Percentiles rank a stretch among this genome's conserved stretches.
phyloP scores from a whole-genome alignment of 1,140 invertebrate species.

The Spodoptera litura region DNA sequence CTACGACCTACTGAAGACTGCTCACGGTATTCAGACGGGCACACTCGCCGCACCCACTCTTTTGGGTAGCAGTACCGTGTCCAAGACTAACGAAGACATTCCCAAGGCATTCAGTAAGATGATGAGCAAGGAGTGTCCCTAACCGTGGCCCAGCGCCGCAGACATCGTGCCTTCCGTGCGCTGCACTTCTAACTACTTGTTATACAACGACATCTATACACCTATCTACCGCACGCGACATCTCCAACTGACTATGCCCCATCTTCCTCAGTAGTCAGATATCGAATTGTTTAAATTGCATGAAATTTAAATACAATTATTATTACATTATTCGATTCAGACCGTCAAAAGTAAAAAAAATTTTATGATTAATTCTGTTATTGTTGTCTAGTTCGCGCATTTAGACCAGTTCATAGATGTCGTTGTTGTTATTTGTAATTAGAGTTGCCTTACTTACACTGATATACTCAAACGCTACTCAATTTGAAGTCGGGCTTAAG shows the following conservation, averaged over 20 bases:
- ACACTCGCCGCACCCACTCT: constrained; percentile 91
- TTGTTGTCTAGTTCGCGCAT: not conserved
- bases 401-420: not conserved
- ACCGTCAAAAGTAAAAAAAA: too few relatives aligned
- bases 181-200: constrained; percentile 26
- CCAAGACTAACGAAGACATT: constrained; percentile 93
- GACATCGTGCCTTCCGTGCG: constrained; percentile 58
- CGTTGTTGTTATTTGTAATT: constrained; percentile 38
- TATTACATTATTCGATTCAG: too few relatives aligned
- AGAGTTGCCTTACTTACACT: constrained; percentile 26
- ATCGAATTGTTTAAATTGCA: too few relatives aligned
- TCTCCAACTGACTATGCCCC: not conserved
- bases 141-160: constrained; percentile 47
- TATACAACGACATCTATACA: constrained; percentile 16
- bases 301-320: too few relatives aligned
- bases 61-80: constrained; percentile 89
- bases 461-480: too few relatives aligned
- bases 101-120: constrained; percentile 90
- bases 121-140: constrained; percentile 79
- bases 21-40: constrained; percentile 91
- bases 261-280: not conserved
- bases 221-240: not conserved
- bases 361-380: not conserved
- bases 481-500: too few relatives aligned
- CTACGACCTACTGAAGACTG: constrained; percentile 95